Evolutionary conservation across 2,113 vertebrate species (phyloP).

Genomic region (Salminus brasiliensis): DNA sequence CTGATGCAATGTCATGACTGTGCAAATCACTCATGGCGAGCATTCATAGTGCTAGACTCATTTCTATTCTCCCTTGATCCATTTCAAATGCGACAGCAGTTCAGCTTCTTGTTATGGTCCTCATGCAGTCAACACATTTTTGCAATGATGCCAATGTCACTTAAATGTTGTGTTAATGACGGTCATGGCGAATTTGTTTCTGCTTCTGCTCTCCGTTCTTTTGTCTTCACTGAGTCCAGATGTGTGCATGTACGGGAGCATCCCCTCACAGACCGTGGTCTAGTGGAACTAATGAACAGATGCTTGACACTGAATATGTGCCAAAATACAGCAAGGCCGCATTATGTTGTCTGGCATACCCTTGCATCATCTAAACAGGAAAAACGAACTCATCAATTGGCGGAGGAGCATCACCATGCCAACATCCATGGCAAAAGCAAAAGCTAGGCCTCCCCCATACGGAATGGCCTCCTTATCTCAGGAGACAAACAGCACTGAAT

Average conservation of each 20-base stretch:
- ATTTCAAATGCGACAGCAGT: not conserved
- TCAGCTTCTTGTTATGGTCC: not conserved
- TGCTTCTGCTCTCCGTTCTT: not conserved
- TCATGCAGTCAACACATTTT: not conserved
- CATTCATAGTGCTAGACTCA: not conserved
- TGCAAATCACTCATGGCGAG: not conserved
- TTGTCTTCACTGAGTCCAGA: not conserved
- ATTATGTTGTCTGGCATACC: conserved; percentile 28
- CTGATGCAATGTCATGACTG: conserved; percentile 1
- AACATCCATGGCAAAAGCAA: not conserved
- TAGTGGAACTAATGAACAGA: conserved; percentile 42
- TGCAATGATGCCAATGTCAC: not conserved
- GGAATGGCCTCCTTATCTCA: conserved; percentile 12
- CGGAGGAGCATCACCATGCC: conserved; percentile 13
- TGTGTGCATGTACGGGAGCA: not conserved
- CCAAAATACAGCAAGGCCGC: conserved; percentile 21
- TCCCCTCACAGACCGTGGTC: conserved; percentile 17
- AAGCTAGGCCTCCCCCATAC: conserved; percentile 4
- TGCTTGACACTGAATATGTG: conserved; percentile 28
- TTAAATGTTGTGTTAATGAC: not conserved
- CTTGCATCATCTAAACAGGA: conserved; percentile 25
- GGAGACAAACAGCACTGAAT: conserved; percentile 15
- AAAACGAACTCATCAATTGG: conserved; percentile 16
- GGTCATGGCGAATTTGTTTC: not conserved
- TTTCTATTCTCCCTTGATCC: not conserved